Conservation (phyloP, 2,888 invertebrate species). For the Drosophila borealis region DNA sequence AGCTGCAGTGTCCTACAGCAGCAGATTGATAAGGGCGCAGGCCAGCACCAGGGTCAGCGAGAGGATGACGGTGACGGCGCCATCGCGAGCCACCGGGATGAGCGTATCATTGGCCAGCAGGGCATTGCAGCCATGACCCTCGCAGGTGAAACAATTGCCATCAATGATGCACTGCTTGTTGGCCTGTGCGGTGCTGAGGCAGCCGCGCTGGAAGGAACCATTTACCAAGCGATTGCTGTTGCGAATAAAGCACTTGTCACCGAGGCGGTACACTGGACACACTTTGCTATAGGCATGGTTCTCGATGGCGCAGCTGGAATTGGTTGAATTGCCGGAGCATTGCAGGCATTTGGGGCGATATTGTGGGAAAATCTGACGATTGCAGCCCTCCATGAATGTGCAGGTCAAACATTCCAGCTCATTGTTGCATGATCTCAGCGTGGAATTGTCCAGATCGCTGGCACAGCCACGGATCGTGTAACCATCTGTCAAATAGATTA, state of each 20-base stretch:
- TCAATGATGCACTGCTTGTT: constrained; percentile 73
- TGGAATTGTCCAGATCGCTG: constrained; percentile 74
- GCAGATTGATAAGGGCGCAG: constrained; percentile 34
- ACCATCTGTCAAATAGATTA: constrained; percentile 66
- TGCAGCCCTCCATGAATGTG: constrained; percentile 77
- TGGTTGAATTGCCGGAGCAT: constrained; percentile 75
- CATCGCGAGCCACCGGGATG: constrained; percentile 80
- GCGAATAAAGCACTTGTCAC: constrained; percentile 82
- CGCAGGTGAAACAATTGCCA: constrained; percentile 79
- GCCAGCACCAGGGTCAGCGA: constrained; percentile 61
- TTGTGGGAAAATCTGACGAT: constrained; percentile 78
- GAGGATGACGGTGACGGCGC: constrained; percentile 53
- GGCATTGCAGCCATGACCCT: constrained; percentile 82
- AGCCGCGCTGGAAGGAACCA: constrained; percentile 82
- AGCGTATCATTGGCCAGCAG: constrained; percentile 56
- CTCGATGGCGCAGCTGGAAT: constrained; percentile 74
- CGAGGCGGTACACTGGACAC: constrained; percentile 78
- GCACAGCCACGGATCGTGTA: constrained; percentile 82
- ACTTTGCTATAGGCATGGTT: constrained; percentile 60
- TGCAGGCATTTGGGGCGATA: constrained; percentile 81
- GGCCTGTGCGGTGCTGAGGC: constrained; percentile 73
- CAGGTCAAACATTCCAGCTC: constrained; percentile 80
- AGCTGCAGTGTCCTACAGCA: constrained; percentile 22
- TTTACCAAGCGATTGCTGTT: constrained; percentile 62
- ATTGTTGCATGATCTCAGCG: constrained; percentile 70